Base-by-base conservation (phyloP, 2,113 vertebrate species). In the Otus sunia region DNA sequence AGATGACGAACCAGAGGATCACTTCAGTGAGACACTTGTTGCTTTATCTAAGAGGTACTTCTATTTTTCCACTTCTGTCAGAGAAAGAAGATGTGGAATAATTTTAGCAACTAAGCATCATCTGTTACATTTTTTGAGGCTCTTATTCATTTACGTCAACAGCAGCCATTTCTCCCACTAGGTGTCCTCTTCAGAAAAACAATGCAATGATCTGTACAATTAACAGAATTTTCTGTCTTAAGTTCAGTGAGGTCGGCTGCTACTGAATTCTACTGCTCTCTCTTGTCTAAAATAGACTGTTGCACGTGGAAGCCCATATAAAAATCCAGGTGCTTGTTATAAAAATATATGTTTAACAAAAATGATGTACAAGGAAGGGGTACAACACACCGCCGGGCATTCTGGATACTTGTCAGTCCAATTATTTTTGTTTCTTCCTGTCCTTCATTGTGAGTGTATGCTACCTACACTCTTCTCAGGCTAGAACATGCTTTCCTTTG, bases 161-260 rank as follows among this genome's bases (percentile, higher is more conserved):
- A 93, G 53, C 49, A 55, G 30, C 67, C 79, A 69, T 66, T 92
- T 93, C 74, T 86, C 60, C 87, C 90, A 93, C 74, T 92, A 95
- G 85, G 59, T 90, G 81, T 86, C 87, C 87, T 85, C 87, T 91
- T 94, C 67, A 91, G 62, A 79, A 93, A 93, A 96, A 81, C 56
- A 89, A 41, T 32, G 34, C 25, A 45, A 18, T 10, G 15, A 74
- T 62, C 25, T 75, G 66, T 60, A 87, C 56, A 78, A 49, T 8
- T 32, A 79, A 69, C 15, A 58, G 22, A 56, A 68, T 75, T 85
- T 93, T 90, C 32, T 81, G 34, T 88, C 41, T 23, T 1, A 27
- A 41, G 34, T 25, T 49, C 74, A 64, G 17, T 34, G 10, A 79
- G 62, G 23, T 26, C 8, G 18, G 13, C 64, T 77, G 43, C 43